Base-by-base conservation (phyloP, 2,888 invertebrate species). In the Epirrhoe alternata region DNA sequence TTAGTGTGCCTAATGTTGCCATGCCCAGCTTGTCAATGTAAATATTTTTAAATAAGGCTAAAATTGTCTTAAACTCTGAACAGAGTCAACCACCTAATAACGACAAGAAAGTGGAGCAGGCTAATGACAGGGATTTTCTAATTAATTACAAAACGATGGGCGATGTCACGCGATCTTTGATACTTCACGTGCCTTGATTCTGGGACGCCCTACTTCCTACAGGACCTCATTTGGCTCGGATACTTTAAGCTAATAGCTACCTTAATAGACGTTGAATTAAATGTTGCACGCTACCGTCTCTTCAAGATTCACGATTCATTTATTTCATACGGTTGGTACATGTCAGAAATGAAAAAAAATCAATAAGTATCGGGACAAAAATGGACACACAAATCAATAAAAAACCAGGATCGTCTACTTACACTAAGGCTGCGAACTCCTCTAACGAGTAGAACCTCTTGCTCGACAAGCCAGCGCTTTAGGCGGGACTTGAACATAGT, bases 61-160 rank as follows among this genome's bases (percentile, higher is more conserved):
- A 62, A 62, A 55, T 24, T 12, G 30, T 56, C 56, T 54, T 30
- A n/a, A 49, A 54, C 8, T 54, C 35, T 56, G 50, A 62, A 58
- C 47, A 59, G 58, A 63, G 61, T 54, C 57, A 64, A 60, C 62
- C 63, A 74, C 72, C 74, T 69, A 72, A 71, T 77, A 80, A 78
- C 76, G 74, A 47, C 71, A 78, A 77, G 81, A 77, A 88, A 87
- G 78, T 88, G 78, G 86, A 81, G 74, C 88, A 83, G 82, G 82
- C 79, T 88, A 89, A 90, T 87, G 83, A 77, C 80, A 76, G 84
- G 82, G 84, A 85, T 89, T 88, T 82, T 82, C 83, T 86, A 86
- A 90, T 89, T 90, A 89, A 90, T 90, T 88, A 88, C 81, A 76
- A 80, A 81, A 82, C 79, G 80, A 86, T 88, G 83, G 87, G 78